Percentiles rank a stretch among this genome's conserved stretches.
These are phyloP conservation scores for Oreortyx pictus DNA, from an alignment of 2,797 vertebrate species.

Conservation along the genomic window DNA sequence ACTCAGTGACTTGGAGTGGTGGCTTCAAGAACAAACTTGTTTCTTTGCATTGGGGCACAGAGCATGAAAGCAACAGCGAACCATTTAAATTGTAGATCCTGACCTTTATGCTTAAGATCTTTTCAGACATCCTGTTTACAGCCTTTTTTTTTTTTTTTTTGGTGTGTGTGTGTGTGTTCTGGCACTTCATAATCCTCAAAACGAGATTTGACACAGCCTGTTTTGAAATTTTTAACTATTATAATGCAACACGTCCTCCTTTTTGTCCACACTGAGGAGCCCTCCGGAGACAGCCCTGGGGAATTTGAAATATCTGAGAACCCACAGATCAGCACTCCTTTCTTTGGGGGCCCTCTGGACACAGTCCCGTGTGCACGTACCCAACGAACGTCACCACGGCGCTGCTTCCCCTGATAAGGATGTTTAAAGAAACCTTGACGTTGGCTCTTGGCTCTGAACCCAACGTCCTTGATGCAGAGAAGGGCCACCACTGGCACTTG, in stretches of 20 bases:
- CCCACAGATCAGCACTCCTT: rapidly evolving
- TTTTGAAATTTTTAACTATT: not conserved
- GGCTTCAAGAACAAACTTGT: not conserved
- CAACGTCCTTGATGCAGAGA: rapidly evolving
- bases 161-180: not conserved
- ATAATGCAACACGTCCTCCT: not conserved
- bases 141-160: not conserved
- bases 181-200: constrained; percentile 67
- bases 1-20: rapidly evolving
- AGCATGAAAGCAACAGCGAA: constrained; percentile 4
- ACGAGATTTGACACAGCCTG: constrained; percentile 21
- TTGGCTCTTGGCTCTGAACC: not conserved
- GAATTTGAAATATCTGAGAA: not conserved
- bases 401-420: not conserved
- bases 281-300: not conserved
- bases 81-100: constrained; percentile 71
- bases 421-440: not conserved
- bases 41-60: not conserved
- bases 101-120: constrained; percentile 68
- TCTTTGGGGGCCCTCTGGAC: rapidly evolving
- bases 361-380: not conserved
- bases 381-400: rapidly evolving
- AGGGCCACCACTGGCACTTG: not conserved
- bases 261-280: not conserved
- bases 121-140: constrained; percentile 57